Evolutionary conservation across 2,113 vertebrate genomes (phyloP), one percentile per base, ranked within the genome.

Genomic region (Dipodomys ordii): DNA sequence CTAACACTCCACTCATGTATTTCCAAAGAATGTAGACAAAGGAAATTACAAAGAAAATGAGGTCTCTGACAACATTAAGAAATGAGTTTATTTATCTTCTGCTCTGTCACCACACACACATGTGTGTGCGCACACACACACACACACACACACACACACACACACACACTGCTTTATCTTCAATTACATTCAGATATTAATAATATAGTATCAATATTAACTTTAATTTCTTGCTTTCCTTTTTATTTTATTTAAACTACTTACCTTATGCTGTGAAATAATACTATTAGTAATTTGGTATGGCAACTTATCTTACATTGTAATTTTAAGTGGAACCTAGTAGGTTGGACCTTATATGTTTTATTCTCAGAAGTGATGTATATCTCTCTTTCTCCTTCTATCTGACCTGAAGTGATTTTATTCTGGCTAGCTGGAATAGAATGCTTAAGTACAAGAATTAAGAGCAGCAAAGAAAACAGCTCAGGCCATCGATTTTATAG

Each of bases 1-100:
- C 6, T 78, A 28, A 44, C 3, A 65, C 0, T 16, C 1, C 0
- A 57, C 19, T 30, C 32, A 64, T 3, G 53, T 57, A 57, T 3
- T 83, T 11, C 3, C 39, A 72, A 89, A 35, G 7, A 71, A 72
- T 28, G 10, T 85, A 19, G 2, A 53, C 28, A 83, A 86, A 83
- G 35, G 25, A 25, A 83, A 3, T 3, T 60, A 1, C 9, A 78
- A 49, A 32, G 3, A 9, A 22, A n/a, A 10, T 3, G 46, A 35
- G 27, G 27, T 46, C 3, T 85, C 8, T 10, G 19, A 68, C 2
- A 27, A 6, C 11, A 7, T 76, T 22, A 78, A n/a, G 27, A 74
- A 74, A 79, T 78, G 53, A 57, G 30, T 83, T 87, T 25, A 25
- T 27, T 72, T 15, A 7, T 7, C 32, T 9, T 7, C 8, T 64